phyloP scores from a whole-genome alignment of 2,113 vertebrate genomes.

The Willisornis vidua region DNA sequence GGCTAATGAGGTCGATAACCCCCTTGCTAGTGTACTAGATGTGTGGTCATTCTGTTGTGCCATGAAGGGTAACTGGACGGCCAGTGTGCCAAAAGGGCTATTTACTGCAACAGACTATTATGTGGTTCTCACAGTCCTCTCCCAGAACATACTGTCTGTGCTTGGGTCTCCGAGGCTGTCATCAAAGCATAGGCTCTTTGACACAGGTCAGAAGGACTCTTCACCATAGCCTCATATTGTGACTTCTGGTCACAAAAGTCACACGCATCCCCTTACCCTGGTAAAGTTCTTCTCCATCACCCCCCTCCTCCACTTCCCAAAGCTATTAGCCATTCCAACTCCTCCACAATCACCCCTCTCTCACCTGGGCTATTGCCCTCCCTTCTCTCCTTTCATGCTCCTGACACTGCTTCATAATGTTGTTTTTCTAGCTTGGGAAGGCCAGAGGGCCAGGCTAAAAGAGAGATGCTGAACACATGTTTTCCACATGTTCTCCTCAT shows the following conservation, averaged over 20 bases:
- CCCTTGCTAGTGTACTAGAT: neutral
- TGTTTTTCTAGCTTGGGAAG: slow-evolving; percentile 40
- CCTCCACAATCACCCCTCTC: neutral
- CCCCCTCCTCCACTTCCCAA: slow-evolving; percentile 1
- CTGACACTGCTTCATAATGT: neutral
- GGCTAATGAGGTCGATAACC: neutral
- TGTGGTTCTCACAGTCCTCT: neutral
- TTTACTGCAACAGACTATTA: neutral
- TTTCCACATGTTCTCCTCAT: slow-evolving; percentile 41
- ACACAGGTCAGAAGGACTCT: neutral
- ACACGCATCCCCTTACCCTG: neutral
- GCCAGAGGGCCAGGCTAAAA: neutral
- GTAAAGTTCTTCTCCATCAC: neutral
- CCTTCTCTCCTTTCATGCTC: slow-evolving; percentile 30
- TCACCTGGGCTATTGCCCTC: slow-evolving; percentile 8
- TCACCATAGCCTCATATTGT: neutral
- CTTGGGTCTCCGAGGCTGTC: neutral
- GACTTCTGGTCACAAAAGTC: neutral
- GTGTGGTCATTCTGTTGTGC: neutral
- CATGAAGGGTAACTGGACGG: neutral
- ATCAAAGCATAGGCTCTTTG: neutral
- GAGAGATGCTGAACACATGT: slow-evolving; percentile 1
- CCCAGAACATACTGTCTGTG: neutral
- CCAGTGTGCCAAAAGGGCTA: neutral
- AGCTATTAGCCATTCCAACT: neutral